A percentile compares a stretch with the other conserved stretches of the same genome.
Conservation (phyloP, 2,113 vertebrate species). For the Chrysemys picta region DNA sequence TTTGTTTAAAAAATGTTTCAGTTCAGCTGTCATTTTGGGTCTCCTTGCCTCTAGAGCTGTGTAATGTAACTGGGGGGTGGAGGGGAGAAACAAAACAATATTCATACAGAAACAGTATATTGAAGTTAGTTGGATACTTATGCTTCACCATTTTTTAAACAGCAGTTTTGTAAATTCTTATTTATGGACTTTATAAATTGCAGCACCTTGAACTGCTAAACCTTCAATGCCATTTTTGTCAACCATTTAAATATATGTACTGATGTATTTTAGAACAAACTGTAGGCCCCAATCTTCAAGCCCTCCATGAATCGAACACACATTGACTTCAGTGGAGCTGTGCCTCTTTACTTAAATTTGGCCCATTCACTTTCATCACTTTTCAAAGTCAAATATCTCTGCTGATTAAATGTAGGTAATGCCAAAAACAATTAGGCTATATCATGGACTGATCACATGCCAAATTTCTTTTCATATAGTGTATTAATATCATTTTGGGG, state of each 20-base stretch:
- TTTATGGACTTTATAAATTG: not conserved
- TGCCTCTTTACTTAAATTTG: not conserved
- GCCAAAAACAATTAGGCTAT: not conserved
- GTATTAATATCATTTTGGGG: not conserved
- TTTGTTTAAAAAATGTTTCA: not conserved
- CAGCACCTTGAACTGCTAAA: not conserved
- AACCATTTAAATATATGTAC: not conserved
- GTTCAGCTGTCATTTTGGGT: not conserved
- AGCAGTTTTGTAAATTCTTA: not conserved
- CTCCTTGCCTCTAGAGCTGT: not conserved
- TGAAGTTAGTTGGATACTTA: rapidly evolving
- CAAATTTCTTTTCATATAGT: not conserved
- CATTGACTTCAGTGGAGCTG: not conserved
- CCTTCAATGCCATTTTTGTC: not conserved
- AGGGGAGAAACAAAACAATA: not conserved
- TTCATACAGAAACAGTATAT: not conserved
- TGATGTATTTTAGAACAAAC: not conserved
- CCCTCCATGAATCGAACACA: not conserved
- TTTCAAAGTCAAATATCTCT: not conserved
- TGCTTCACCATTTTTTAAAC: not conserved
- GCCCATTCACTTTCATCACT: not conserved
- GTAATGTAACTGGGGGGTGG: not conserved
- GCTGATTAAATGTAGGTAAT: not conserved
- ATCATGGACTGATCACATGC: not conserved
- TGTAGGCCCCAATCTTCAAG: not conserved